Percentiles rank a stretch among this genome's conserved stretches.
phyloP scores from a whole-genome alignment of 2,797 vertebrate genomes.

The Heterohyrax brucei region DNA sequence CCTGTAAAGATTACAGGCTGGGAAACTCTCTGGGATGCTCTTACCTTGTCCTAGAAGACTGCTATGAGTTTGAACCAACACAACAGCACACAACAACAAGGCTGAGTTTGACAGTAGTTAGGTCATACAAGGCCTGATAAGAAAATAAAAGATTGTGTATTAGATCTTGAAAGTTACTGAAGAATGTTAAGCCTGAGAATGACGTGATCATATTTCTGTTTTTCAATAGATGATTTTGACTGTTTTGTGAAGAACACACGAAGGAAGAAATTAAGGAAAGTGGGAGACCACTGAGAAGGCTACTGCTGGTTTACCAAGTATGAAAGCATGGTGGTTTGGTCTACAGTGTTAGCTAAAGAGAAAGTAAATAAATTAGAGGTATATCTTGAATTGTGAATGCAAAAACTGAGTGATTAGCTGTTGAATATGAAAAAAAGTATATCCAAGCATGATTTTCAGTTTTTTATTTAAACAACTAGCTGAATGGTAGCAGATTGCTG shows the following conservation, averaged over 20 bases:
- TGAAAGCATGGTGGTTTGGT: background rate
- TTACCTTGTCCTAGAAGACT: background rate
- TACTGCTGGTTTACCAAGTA: background rate
- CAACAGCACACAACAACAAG: background rate
- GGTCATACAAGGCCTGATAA: background rate
- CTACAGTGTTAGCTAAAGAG: background rate
- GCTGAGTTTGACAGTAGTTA: background rate
- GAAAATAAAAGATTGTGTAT: background rate
- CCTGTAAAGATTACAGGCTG: background rate
- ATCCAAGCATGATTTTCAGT: background rate
- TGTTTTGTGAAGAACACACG: background rate
- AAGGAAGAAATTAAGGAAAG: background rate
- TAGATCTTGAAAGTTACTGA: conserved; percentile 27
- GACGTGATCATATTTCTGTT: background rate
- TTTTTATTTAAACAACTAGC: background rate
- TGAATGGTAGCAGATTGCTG: background rate
- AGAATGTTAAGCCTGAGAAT: background rate
- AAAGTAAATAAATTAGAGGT: background rate
- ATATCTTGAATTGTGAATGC: background rate
- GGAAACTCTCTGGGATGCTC: background rate
- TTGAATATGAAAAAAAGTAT: background rate
- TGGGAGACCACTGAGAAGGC: background rate
- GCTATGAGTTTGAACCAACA: background rate
- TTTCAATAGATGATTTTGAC: background rate
- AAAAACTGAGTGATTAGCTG: background rate